phyloP scores from a whole-genome alignment of 2,113 vertebrate species.

The Corythoichthys intestinalis region DNA sequence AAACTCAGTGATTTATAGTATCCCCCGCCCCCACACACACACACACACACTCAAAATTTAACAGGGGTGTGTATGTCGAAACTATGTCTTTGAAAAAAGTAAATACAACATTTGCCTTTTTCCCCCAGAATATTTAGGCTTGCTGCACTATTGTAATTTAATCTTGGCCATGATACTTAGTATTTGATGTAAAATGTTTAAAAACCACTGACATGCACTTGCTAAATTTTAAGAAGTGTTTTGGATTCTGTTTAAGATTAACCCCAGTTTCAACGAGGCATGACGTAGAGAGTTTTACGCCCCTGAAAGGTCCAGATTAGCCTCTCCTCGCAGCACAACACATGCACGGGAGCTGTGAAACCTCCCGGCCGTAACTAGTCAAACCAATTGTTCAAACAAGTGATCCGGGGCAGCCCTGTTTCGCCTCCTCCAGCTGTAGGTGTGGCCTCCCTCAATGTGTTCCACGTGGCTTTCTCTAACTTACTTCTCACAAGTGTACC shows the following conservation, averaged over 20 bases:
- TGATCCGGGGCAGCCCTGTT: conserved; percentile 46
- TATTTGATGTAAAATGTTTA: too few species aligned
- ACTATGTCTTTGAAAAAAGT: too few species aligned
- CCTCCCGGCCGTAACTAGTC: conserved; percentile 19
- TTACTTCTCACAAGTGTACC: conserved; percentile 28
- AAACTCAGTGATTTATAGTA: too few species aligned
- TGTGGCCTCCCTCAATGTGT: conserved; percentile 54
- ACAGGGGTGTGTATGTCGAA: too few species aligned
- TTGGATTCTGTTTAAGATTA: conserved; percentile 28
- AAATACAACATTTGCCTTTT: too few species aligned
- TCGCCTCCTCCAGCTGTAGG: conserved; percentile 52
- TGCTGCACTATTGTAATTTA: too few species aligned
- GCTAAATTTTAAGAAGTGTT: not conserved
- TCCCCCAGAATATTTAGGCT: too few species aligned
- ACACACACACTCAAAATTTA: too few species aligned
- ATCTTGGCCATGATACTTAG: too few species aligned
- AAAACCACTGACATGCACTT: not conserved
- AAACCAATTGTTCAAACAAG: conserved; percentile 31
- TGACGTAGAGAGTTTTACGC: conserved; percentile 8
- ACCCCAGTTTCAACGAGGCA: conserved; percentile 6
- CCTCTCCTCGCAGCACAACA: conserved; percentile 13
- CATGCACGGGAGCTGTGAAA: conserved; percentile 21
- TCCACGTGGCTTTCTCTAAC: conserved; percentile 27
- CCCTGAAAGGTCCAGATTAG: conserved; percentile 37
- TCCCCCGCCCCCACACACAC: too few species aligned